These are phyloP conservation scores for Cochlearius cochlearius DNA, from an alignment of 2,113 vertebrate species.

Conservation along the genomic window DNA sequence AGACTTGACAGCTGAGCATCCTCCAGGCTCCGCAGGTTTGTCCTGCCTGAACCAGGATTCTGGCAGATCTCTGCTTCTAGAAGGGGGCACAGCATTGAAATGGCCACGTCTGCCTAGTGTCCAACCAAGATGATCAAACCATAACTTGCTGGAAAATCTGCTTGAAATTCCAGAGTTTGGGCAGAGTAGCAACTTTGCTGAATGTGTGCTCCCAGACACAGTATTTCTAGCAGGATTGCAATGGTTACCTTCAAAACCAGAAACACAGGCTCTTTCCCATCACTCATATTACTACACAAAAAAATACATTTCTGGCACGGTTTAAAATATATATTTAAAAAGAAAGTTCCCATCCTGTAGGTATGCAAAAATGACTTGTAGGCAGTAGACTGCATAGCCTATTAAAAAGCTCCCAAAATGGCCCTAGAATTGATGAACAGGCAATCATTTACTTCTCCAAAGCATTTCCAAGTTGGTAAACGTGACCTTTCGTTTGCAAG, in stretches of 20 bases:
- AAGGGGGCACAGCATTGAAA: not conserved
- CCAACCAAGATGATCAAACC: not conserved
- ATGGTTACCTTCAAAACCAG: not conserved
- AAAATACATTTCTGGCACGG: not conserved
- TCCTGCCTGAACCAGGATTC: not conserved
- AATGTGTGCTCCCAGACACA: not conserved
- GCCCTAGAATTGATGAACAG: not conserved
- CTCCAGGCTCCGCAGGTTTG: rapidly evolving
- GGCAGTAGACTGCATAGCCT: not conserved
- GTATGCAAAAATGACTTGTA: not conserved
- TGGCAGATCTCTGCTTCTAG: not conserved
- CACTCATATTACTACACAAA: not conserved
- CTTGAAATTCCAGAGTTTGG: not conserved
- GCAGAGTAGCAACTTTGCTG: not conserved
- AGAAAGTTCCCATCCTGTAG: not conserved
- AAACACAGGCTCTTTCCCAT: not conserved
- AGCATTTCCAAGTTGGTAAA: not conserved
- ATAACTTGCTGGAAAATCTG: not conserved
- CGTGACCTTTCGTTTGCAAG: not conserved
- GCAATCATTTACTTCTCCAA: not conserved
- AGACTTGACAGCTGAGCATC: not conserved
- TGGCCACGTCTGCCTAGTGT: not conserved
- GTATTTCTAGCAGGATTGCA: not conserved
- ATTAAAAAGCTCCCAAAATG: not conserved
- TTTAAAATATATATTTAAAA: not conserved